phyloP scores from a whole-genome alignment of 2,888 invertebrate species.

The Malachius bipustulatus region DNA sequence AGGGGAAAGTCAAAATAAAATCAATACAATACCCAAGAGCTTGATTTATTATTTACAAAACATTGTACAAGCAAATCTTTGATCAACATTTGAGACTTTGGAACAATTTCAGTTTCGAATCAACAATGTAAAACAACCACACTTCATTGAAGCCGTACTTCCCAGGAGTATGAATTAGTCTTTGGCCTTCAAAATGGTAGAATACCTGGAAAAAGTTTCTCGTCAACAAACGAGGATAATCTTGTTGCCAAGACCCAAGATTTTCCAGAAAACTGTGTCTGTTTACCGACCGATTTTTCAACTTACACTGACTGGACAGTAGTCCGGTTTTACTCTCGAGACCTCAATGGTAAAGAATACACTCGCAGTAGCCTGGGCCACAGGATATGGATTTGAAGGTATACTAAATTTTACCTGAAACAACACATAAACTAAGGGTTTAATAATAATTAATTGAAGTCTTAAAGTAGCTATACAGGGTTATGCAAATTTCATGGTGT shows the following conservation, averaged over 20 bases:
- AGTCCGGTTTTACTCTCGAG: constrained; percentile 11
- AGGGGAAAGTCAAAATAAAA: neutral
- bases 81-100: constrained; percentile 24
- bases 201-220: constrained; percentile 28
- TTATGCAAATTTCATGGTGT: too few species aligned
- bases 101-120: constrained; percentile 32
- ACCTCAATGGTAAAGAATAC: constrained; percentile 11
- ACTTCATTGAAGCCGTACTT: constrained; percentile 30
- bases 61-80: neutral
- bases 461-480: too few species aligned
- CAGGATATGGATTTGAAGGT: constrained; percentile 12
- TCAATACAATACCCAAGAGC: neutral
- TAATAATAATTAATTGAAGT: too few species aligned
- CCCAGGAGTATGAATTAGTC: constrained; percentile 27
- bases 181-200: constrained; percentile 33
- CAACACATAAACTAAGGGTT: constrained; percentile 3
- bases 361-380: constrained; percentile 13
- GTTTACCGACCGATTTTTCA: neutral
- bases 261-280: too few species aligned
- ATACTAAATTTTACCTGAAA: constrained; percentile 12
- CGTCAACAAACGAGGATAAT: neutral
- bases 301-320: constrained; percentile 10
- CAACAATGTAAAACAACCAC: constrained; percentile 34
- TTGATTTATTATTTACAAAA: neutral
- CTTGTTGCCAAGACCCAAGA: neutral